Evolutionary conservation across 1,140 invertebrate species (phyloP).

Genomic region (Tetragnatha versicolor): DNA sequence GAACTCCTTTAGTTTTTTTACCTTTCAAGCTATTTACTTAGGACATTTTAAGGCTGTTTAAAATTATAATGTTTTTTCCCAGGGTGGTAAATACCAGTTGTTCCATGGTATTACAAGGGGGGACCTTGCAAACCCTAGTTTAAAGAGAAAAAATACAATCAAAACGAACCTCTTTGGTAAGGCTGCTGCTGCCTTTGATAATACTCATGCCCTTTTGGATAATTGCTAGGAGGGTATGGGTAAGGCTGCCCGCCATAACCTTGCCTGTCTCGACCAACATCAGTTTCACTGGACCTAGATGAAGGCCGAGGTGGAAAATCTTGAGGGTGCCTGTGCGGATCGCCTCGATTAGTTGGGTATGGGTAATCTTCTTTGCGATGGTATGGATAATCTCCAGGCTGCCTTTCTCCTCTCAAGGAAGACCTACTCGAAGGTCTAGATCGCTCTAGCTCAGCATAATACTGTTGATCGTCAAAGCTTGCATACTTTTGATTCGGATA

Average conservation of each 20-base stretch:
- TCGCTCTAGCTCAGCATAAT: slow-evolving; percentile 58
- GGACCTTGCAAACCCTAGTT: too few relatives aligned
- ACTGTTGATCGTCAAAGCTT: slow-evolving; percentile 58
- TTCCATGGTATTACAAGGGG: too few relatives aligned
- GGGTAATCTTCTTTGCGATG: slow-evolving; percentile 36
- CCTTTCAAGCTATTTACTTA: too few relatives aligned
- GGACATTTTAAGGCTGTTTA: too few relatives aligned
- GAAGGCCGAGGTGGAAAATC: slow-evolving; percentile 26
- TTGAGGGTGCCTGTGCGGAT: not conserved
- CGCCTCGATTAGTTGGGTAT: slow-evolving; percentile 5
- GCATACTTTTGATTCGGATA: slow-evolving; percentile 57
- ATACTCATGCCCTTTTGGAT: slow-evolving; percentile 18
- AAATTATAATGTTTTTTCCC: too few relatives aligned
- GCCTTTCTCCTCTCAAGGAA: slow-evolving; percentile 58
- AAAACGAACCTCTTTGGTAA: slow-evolving; percentile 21
- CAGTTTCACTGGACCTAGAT: slow-evolving; percentile 43
- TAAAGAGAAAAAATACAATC: not conserved
- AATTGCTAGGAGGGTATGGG: slow-evolving; percentile 12
- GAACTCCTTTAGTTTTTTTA: too few relatives aligned
- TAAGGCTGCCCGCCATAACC: slow-evolving; percentile 1
- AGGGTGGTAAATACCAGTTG: too few relatives aligned
- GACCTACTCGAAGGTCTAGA: slow-evolving; percentile 61
- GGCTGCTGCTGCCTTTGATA: slow-evolving; percentile 4
- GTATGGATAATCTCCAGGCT: too few relatives aligned
- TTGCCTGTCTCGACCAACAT: slow-evolving; percentile 18